Evolutionary conservation across 2,888 invertebrate genomes (phyloP), one percentile per base, ranked within the genome.

Genomic region (Phortica okadai): DNA sequence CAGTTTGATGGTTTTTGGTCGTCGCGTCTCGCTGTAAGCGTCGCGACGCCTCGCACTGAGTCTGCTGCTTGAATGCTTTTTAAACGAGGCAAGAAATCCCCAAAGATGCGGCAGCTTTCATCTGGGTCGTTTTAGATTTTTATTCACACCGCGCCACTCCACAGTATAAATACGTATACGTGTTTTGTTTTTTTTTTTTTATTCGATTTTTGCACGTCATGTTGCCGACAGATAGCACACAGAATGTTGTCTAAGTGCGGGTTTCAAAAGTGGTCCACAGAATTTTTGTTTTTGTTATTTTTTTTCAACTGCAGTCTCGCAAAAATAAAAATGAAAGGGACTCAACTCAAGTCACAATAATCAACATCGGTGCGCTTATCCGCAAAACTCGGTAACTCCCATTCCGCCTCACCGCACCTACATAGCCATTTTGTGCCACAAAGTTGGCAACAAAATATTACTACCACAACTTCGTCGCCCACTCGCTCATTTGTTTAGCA

Each of bases 41-140:
- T 8, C 45, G 10, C 62, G 16, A 8, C 10, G 62, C 21, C 62
- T 62, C 21, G 33, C 33, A 33, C 1, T 62, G 21, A 42, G 11
- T 66, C 66, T 66, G 88, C 84, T 85, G 87, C 89, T 89, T 89
- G 89, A 89, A 89, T 89, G 89, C 87, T 89, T 89, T 88, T 89
- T 88, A 89, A 89, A 85, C 88, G 85, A 87, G 85, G 87, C 89
- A 85, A 89, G 89, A 88, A 89, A 88, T 87, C 88, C 89, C 89
- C 80, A 88, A 88, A 88, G 89, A 88, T 86, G 86, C 87, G 87
- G 81, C 72, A 76, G 78, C 80, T 87, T 33, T 33, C 88, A 81
- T 80, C 80, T 87, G 83, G 86, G 84, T 80, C 79, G 83, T 74
- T 80, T 85, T 69, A 21, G 10, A 44, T 67, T 67, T 56, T 16